Evolutionary conservation across 2,888 invertebrate genomes (phyloP).

Genomic region (Timema podura): DNA sequence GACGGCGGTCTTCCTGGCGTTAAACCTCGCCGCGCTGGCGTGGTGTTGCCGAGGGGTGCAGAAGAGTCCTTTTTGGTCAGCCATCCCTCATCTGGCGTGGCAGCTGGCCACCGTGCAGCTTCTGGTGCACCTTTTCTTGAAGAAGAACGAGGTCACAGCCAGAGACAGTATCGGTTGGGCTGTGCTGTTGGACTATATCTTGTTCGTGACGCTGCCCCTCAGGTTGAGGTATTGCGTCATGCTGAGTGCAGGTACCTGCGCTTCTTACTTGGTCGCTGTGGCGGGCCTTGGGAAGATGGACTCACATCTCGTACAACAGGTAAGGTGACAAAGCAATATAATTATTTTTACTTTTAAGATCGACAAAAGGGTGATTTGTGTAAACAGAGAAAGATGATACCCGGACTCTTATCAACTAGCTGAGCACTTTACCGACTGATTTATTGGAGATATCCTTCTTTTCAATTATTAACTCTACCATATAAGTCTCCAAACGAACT

Average conservation of each 20-base stretch:
- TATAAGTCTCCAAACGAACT: too few relatives aligned
- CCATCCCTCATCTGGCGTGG: constrained; percentile 63
- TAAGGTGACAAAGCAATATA: constrained; percentile 16
- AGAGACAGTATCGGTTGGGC: constrained; percentile 69
- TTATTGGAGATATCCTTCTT: too few relatives aligned
- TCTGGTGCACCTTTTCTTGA: constrained; percentile 57
- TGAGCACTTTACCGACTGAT: too few relatives aligned
- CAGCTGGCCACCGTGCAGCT: constrained; percentile 59
- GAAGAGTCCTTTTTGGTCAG: constrained; percentile 48
- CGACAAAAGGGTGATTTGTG: too few relatives aligned
- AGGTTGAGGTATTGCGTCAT: constrained; percentile 59
- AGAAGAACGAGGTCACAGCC: constrained; percentile 54
- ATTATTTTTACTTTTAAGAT: too few relatives aligned
- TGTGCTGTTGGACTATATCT: constrained; percentile 64
- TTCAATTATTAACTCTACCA: too few relatives aligned
- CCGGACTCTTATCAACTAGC: too few relatives aligned
- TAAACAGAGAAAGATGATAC: too few relatives aligned
- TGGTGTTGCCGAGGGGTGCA: constrained; percentile 40
- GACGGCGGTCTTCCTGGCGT: constrained; percentile 41
- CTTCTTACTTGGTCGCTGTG: constrained; percentile 57
- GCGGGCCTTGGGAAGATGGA: constrained; percentile 51
- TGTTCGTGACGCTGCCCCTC: constrained; percentile 69
- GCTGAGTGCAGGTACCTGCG: constrained; percentile 57
- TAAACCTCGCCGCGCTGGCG: constrained; percentile 43
- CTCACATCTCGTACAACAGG: constrained; percentile 31